These are phyloP conservation scores for Neolamprologus tretocephalus DNA, from an alignment of 2,113 vertebrate species.

Conservation along the genomic window DNA sequence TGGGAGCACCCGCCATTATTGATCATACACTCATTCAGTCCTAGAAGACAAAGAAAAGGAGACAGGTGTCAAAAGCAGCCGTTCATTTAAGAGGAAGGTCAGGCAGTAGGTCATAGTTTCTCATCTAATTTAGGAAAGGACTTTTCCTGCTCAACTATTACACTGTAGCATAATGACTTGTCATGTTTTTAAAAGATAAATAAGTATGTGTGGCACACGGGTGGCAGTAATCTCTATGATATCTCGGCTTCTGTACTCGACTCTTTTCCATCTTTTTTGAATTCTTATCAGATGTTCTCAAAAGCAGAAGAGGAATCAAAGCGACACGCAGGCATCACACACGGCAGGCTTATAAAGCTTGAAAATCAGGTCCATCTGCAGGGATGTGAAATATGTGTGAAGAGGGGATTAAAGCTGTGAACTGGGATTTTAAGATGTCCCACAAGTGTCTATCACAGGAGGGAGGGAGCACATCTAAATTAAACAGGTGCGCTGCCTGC, in stretches of 20 bases:
- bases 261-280: neutral
- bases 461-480: neutral
- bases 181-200: neutral
- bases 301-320: neutral
- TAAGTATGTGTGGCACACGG: neutral
- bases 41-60: conserved; percentile 41
- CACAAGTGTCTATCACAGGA: neutral
- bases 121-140: neutral
- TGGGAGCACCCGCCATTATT: conserved; percentile 98
- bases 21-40: conserved; percentile 77
- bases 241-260: neutral
- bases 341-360: neutral
- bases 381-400: conserved; percentile 10
- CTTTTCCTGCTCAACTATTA: neutral
- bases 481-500: neutral
- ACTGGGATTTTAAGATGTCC: neutral
- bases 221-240: neutral
- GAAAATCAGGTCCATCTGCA: neutral
- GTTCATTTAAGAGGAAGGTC: neutral
- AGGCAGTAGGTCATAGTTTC: neutral
- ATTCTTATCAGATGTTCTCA: conserved; percentile 9
- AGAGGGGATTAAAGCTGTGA: neutral
- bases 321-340: neutral
- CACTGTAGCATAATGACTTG: neutral
- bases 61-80: neutral